Percentiles rank a stretch among this genome's conserved stretches.
Evolutionary conservation across 2,113 vertebrate genomes (phyloP).

Genomic region (Emydocephalus ijimae): DNA sequence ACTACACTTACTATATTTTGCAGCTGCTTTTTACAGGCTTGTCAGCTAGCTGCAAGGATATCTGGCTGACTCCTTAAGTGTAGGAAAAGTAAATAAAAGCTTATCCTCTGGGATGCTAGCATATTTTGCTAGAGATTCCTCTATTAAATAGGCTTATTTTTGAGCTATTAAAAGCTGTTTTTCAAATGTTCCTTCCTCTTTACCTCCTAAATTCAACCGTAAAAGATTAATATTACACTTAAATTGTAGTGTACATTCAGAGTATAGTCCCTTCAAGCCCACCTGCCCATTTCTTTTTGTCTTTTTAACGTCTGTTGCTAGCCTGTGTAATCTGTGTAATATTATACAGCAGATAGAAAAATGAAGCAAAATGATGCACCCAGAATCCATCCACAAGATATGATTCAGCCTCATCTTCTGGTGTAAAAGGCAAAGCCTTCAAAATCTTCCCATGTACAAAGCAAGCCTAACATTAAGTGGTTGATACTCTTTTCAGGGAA

Average conservation of each 20-base stretch:
- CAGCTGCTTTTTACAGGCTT: not conserved
- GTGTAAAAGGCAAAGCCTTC: not conserved
- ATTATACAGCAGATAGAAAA: not conserved
- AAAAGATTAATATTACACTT: not conserved
- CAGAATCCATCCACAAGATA: not conserved
- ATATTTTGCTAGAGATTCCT: not conserved
- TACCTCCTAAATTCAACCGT: not conserved
- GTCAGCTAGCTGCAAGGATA: constrained; percentile 38
- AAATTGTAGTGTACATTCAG: not conserved
- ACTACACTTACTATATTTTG: not conserved
- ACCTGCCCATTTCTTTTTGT: not conserved
- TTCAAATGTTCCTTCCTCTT: too few relatives aligned
- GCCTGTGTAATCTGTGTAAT: not conserved
- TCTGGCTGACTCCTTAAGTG: constrained; percentile 38
- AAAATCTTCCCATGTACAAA: not conserved
- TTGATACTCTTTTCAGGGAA: not conserved
- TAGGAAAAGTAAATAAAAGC: constrained; percentile 36
- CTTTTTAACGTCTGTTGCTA: not conserved
- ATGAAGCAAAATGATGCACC: not conserved
- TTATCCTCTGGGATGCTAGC: constrained; percentile 16
- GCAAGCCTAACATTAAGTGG: not conserved
- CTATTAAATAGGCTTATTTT: not conserved
- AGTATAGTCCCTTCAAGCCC: not conserved
- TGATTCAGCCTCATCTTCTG: not conserved
- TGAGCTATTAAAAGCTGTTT: not conserved